A percentile compares a stretch with the other conserved stretches of the same genome.
Conservation (phyloP, 2,888 invertebrate genomes). For the Synanthedon myopaeformis region DNA sequence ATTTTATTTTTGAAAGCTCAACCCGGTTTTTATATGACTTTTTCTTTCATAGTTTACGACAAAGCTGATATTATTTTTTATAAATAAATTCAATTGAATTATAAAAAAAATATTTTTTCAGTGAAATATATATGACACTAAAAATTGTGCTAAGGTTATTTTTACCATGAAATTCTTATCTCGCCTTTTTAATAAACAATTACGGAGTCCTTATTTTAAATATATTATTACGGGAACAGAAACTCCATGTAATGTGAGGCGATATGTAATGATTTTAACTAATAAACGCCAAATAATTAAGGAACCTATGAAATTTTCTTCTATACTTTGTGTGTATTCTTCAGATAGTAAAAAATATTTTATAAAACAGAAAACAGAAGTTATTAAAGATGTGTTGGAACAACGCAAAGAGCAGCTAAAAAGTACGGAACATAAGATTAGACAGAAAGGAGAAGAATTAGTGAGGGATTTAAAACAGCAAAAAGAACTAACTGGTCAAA, state of each 20-base stretch:
- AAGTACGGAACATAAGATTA: constrained; percentile 67
- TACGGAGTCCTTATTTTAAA: background rate
- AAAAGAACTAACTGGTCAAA: constrained; percentile 50
- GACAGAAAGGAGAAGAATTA: constrained; percentile 48
- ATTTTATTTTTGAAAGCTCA: no score
- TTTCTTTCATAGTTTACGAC: no score
- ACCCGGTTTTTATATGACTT: no score
- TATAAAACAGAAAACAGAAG: constrained; percentile 56
- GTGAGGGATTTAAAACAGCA: constrained; percentile 58
- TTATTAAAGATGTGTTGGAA: constrained; percentile 70
- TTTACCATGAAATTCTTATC: no score
- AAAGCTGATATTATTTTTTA: no score
- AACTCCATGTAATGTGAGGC: constrained; percentile 14
- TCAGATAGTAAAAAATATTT: constrained; percentile 51
- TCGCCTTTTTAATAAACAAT: no score
- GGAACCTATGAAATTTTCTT: constrained; percentile 21
- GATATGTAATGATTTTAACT: constrained; percentile 17
- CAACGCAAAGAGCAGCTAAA: constrained; percentile 73
- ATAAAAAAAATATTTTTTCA: no score
- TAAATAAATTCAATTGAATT: no score
- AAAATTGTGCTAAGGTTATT: no score
- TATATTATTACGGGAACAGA: constrained; percentile 3
- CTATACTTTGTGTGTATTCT: constrained; percentile 35
- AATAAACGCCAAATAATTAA: constrained; percentile 18
- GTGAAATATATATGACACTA: no score